A percentile compares a stretch with the other conserved stretches of the same genome.
These are phyloP conservation scores for Phylloscopus trochilus DNA, from an alignment of 2,113 vertebrate genomes.

Conservation along the genomic window DNA sequence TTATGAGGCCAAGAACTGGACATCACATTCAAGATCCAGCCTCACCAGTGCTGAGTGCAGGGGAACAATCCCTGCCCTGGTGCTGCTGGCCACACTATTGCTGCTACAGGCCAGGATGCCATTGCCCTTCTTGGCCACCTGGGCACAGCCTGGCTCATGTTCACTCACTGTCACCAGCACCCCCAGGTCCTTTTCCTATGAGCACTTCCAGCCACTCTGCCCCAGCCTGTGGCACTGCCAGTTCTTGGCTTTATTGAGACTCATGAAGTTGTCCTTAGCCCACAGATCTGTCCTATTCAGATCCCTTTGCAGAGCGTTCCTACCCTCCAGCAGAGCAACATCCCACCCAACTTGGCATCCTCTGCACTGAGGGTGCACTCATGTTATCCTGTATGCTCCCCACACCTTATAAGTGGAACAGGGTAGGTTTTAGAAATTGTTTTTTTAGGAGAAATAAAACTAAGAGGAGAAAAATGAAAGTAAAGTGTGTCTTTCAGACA, in stretches of 20 bases:
- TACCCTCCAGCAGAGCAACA: not conserved
- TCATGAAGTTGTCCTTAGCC: accelerated
- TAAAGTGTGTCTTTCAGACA: not conserved
- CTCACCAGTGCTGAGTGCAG: accelerated
- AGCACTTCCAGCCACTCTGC: not conserved
- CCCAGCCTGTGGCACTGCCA: accelerated
- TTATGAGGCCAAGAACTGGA: not conserved
- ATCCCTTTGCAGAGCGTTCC: not conserved
- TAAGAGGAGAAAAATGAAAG: not conserved
- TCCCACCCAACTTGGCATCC: accelerated
- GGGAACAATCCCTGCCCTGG: accelerated
- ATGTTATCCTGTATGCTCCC: not conserved
- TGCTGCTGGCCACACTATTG: not conserved
- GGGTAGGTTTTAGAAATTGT: not conserved
- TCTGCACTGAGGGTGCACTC: not conserved
- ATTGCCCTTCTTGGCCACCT: not conserved
- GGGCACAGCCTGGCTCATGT: not conserved
- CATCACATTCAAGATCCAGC: accelerated
- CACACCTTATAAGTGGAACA: not conserved
- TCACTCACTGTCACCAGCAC: accelerated
- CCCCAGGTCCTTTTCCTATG: not conserved
- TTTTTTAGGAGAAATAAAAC: not conserved
- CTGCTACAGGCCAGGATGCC: not conserved
- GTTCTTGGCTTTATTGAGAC: accelerated
- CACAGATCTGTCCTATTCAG: accelerated